Evolutionary conservation across 2,888 invertebrate species (phyloP).

Genomic region (Heteromurus nitidus): DNA sequence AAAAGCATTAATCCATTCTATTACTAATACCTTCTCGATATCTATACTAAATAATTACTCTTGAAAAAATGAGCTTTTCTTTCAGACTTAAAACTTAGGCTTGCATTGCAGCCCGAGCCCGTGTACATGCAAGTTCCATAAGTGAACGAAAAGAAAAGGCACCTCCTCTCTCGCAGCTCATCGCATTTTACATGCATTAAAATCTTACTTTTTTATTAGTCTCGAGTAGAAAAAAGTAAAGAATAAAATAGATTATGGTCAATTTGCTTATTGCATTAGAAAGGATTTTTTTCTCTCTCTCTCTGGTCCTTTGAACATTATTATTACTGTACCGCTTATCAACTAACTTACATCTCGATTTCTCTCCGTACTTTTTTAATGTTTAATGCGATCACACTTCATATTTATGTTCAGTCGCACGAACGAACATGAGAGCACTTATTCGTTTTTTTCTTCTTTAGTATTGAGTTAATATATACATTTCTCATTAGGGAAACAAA

Average conservation of each 20-base stretch:
- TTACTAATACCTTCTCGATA: slow-evolving; percentile 22
- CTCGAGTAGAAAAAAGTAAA: slow-evolving; percentile 11
- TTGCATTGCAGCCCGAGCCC: too few relatives aligned
- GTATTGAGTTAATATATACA: not conserved
- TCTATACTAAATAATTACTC: slow-evolving; percentile 46
- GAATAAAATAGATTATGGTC: slow-evolving; percentile 55
- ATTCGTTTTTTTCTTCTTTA: too few relatives aligned
- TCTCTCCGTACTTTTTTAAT: not conserved
- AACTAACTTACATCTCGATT: not conserved
- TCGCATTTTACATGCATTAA: too few relatives aligned
- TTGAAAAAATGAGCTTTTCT: too few relatives aligned
- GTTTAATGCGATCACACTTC: not conserved
- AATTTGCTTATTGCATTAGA: slow-evolving; percentile 65
- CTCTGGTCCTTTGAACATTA: not conserved
- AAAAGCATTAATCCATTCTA: slow-evolving; percentile 42
- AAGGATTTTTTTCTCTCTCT: not conserved
- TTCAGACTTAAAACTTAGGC: too few relatives aligned
- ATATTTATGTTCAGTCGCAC: not conserved
- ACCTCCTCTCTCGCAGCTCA: too few relatives aligned
- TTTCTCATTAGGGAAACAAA: too few relatives aligned
- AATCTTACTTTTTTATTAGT: slow-evolving; percentile 30
- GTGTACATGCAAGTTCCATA: too few relatives aligned
- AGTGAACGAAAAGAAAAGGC: too few relatives aligned
- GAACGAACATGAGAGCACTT: not conserved
- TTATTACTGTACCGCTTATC: slow-evolving; percentile 3